Conservation (phyloP, 2,797 vertebrate genomes). For the Hapalemur alaotrensis region DNA sequence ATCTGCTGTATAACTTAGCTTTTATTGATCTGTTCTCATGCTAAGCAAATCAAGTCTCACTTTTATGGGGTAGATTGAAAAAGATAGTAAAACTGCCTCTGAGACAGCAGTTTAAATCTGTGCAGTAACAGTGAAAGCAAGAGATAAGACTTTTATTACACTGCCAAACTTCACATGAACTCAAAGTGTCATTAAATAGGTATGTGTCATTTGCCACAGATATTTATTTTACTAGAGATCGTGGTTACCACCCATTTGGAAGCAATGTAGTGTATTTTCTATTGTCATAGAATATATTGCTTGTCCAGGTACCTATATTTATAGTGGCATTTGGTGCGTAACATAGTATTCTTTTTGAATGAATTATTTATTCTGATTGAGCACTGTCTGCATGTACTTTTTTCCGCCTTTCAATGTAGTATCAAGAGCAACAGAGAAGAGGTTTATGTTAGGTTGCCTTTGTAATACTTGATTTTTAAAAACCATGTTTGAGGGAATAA, state of each 20-base stretch:
- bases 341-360: background rate
- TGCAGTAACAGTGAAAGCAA: slow-evolving; percentile 90
- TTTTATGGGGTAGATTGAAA: slow-evolving; percentile 91
- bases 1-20: slow-evolving; percentile 87
- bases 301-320: slow-evolving; percentile 58
- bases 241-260: slow-evolving; percentile 86
- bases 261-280: slow-evolving; percentile 69
- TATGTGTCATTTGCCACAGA: slow-evolving; percentile 89
- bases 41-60: slow-evolving; percentile 92
- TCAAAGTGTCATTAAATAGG: slow-evolving; percentile 89
- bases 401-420: background rate
- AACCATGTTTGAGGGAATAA: slow-evolving; percentile 17
- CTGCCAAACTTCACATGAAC: slow-evolving; percentile 91
- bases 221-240: slow-evolving; percentile 88
- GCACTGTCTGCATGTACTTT: background rate
- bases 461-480: slow-evolving; percentile 33
- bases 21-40: slow-evolving; percentile 95
- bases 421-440: background rate
- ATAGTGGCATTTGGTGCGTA: background rate
- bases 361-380: slow-evolving; percentile 71
- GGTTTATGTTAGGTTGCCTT: background rate
- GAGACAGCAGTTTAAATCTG: slow-evolving; percentile 90
- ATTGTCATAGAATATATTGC: slow-evolving; percentile 62
- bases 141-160: slow-evolving; percentile 94
- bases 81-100: slow-evolving; percentile 91